Evolutionary conservation across 2,888 invertebrate genomes (phyloP).

Genomic region (Eutolmus rufibarbis): DNA sequence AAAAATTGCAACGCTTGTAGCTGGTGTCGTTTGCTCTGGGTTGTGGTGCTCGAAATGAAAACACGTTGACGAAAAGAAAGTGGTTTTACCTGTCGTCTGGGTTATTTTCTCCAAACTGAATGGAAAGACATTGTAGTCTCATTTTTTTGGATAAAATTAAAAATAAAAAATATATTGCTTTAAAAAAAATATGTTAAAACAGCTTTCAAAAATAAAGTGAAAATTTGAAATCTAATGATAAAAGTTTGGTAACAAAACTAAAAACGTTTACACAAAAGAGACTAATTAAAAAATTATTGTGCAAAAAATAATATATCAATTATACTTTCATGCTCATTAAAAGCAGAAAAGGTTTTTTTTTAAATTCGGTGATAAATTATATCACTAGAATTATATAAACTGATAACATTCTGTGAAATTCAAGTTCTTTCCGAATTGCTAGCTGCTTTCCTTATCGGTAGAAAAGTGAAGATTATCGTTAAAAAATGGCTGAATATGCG

Average conservation of each 20-base stretch:
- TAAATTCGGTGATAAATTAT: too few relatives aligned
- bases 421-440: too few relatives aligned
- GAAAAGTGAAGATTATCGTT: too few relatives aligned
- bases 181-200: not conserved
- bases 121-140: not conserved
- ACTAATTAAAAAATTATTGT: too few relatives aligned
- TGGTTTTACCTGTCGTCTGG: not conserved
- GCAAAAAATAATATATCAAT: too few relatives aligned
- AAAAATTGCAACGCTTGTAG: not conserved
- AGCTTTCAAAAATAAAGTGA: not conserved
- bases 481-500: too few relatives aligned
- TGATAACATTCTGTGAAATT: not conserved
- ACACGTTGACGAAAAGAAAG: conserved; percentile 23
- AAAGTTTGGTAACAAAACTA: not conserved
- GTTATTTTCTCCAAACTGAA: conserved; percentile 6
- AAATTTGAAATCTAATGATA: not conserved
- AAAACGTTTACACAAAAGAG: too few relatives aligned
- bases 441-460: too few relatives aligned
- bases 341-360: too few relatives aligned
- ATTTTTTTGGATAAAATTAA: not conserved
- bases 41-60: not conserved
- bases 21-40: not conserved
- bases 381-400: not conserved
- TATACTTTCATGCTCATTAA: too few relatives aligned
- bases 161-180: not conserved